These are phyloP conservation scores for Eupelmus urozonus DNA, from an alignment of 2,888 invertebrate species.

Conservation along the genomic window DNA sequence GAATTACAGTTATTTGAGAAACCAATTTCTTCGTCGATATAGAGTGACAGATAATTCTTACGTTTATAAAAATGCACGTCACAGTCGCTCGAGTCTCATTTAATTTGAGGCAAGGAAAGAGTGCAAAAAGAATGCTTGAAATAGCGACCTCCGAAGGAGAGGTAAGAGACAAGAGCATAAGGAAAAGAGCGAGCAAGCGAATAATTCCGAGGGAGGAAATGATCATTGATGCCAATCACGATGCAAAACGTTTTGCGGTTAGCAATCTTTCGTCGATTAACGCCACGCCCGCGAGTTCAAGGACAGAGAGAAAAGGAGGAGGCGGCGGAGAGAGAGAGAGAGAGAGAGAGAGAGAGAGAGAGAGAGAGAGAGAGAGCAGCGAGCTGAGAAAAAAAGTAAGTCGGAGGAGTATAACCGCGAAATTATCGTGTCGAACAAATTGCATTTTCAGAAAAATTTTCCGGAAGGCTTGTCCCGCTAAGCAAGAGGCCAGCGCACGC, in stretches of 20 bases:
- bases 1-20: slow-evolving; percentile 41
- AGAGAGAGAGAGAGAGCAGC: no score
- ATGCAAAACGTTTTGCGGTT: slow-evolving; percentile 38
- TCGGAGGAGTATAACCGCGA: slow-evolving; percentile 26
- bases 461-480: slow-evolving; percentile 7
- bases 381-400: slow-evolving; percentile 10
- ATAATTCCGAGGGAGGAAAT: background rate
- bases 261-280: slow-evolving; percentile 25
- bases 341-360: no score
- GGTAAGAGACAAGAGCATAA: background rate
- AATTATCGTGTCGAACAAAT: slow-evolving; percentile 38
- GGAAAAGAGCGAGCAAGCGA: background rate
- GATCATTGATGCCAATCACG: slow-evolving; percentile 22
- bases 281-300: slow-evolving; percentile 33
- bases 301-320: no score
- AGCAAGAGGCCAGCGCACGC: no score
- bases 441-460: slow-evolving; percentile 41
- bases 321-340: no score
- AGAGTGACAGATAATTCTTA: slow-evolving; percentile 3
- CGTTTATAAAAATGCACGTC: no score
- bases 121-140: background rate
- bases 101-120: background rate
- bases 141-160: background rate
- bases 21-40: slow-evolving; percentile 29
- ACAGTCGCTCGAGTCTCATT: background rate